A percentile compares a stretch with the other conserved stretches of the same genome.
These are phyloP conservation scores for Cercopithecus mona DNA, from an alignment of 2,113 vertebrate species.

Conservation along the genomic window DNA sequence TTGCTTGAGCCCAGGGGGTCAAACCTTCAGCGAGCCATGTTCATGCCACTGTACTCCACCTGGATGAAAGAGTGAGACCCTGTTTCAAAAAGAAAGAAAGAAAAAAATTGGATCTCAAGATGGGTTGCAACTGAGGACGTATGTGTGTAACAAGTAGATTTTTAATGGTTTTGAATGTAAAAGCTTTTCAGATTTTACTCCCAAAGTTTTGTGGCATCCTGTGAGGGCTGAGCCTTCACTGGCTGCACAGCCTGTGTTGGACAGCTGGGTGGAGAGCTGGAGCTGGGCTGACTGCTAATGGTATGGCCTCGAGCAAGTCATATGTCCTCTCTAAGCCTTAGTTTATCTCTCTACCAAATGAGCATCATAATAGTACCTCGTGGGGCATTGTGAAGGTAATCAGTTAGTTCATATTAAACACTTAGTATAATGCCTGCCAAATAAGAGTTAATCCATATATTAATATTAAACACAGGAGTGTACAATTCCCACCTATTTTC, in stretches of 20 bases:
- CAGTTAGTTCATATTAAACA: not conserved
- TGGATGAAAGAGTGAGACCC: too few relatives aligned
- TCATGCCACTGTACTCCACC: too few relatives aligned
- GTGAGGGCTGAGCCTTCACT: not conserved
- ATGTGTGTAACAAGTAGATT: not conserved
- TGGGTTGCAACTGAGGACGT: not conserved
- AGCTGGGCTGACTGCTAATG: not conserved
- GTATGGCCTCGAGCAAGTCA: not conserved
- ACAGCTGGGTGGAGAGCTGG: not conserved
- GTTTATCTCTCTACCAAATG: not conserved
- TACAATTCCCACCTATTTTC: not conserved
- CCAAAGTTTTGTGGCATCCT: not conserved
- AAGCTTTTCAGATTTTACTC: not conserved
- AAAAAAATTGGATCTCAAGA: not conserved
- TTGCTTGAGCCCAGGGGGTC: too few relatives aligned
- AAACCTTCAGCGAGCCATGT: too few relatives aligned
- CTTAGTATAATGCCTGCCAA: not conserved
- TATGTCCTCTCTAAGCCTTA: not conserved
- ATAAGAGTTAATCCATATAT: not conserved
- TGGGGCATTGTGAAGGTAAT: not conserved
- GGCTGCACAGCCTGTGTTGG: not conserved
- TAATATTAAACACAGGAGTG: not conserved
- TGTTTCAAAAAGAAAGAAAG: too few relatives aligned
- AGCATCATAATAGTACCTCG: not conserved
- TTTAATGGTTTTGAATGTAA: not conserved